Evolutionary conservation across 2,888 invertebrate species (phyloP), one percentile per base, ranked within the genome.

Genomic region (Argyresthia goedartella): DNA sequence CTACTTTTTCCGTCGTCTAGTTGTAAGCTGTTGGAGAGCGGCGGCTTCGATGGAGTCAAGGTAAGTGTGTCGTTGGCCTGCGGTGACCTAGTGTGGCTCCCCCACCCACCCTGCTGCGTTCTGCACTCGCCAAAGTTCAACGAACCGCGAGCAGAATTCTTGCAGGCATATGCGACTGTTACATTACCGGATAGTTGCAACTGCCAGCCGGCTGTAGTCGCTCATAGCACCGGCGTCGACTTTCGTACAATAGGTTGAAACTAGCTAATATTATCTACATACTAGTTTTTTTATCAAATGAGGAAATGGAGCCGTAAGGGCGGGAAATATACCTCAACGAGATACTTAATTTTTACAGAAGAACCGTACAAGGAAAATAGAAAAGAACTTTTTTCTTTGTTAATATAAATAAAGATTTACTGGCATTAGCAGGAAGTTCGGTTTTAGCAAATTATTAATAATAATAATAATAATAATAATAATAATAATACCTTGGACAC

Each of bases 21-120:
- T 61, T 69, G 67, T 68, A 73, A 63, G 63, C 60, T 44, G 57
- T 60, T 39, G 39, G n/a, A n/a, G 39, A 39, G 61, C 63, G 61
- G 62, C 64, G 59, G 61, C 69, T 60, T 60, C 64, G 64, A 67
- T 68, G 71, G 73, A 85, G 82, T 85, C 85, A 86, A 86, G 86
- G 85, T 86, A 86, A 86, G 84, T 86, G 81, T 82, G 86, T 73
- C 85, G 78, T 84, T 74, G 86, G 79, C 84, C 86, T 72, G 74
- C 73, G 71, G 69, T 84, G 86, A 86, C 86, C 86, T 76, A 86
- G 76, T 86, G 79, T 69, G 66, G 76, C 74, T 79, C 81, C 81
- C 81, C 74, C 79, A 81, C 81, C 81, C 79, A 70, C 79, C 73
- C 73, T 73, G 65, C 69, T 74, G 71, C 73, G 81, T 78, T 84